phyloP scores from a whole-genome alignment of 2,113 vertebrate species.

The Spilogale gracilis region DNA sequence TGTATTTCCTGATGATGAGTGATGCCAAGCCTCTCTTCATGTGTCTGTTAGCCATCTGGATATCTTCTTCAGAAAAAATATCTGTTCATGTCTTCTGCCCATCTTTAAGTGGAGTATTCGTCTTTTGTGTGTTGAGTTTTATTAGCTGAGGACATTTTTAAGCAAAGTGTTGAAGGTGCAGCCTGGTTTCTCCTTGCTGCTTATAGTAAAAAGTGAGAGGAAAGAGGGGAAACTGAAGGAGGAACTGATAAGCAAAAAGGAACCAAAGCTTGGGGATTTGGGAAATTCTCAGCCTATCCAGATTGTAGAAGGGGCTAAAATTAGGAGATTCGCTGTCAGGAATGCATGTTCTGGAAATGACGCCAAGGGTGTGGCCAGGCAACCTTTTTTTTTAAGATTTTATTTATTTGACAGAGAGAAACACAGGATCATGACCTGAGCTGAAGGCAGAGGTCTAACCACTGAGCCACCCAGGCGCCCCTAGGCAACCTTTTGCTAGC shows the following conservation, averaged over 20 bases:
- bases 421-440: too few species aligned
- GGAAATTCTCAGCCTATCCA: neutral
- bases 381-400: neutral
- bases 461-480: too few species aligned
- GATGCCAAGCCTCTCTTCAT: neutral
- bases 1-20: neutral
- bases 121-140: neutral
- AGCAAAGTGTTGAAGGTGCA: neutral
- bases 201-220: slow-evolving; percentile 7
- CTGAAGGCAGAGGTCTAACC: too few species aligned
- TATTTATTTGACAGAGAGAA: too few species aligned
- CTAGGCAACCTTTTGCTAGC: neutral
- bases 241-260: neutral
- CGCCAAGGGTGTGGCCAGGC: neutral
- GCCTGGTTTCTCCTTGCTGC: neutral
- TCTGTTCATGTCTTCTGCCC: neutral
- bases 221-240: neutral
- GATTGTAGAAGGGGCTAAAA: slow-evolving; percentile 29
- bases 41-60: neutral
- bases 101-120: neutral
- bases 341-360: neutral
- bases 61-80: neutral
- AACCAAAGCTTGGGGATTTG: neutral
- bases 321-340: neutral
- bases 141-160: neutral